Percentiles rank a stretch among this genome's conserved stretches.
Evolutionary conservation across 2,113 vertebrate genomes (phyloP).

Genomic region (Campylorhamphus procurvoides): DNA sequence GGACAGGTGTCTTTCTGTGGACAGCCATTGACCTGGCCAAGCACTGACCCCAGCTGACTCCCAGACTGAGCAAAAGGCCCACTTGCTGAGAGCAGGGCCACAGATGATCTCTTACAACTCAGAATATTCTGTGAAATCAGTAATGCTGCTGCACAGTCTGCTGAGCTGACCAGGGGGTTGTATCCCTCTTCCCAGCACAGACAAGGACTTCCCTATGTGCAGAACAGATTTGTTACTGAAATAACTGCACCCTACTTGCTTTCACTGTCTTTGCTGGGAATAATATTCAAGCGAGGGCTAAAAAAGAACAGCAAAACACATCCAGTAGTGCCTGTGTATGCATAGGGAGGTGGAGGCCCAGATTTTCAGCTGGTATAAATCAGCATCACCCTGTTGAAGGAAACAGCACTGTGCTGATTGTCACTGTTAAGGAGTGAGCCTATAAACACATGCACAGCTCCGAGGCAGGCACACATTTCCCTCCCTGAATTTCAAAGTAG

Average conservation of each 20-base stretch:
- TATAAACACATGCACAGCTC: background rate
- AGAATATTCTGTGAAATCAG: too few species aligned
- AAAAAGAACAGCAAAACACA: accelerated
- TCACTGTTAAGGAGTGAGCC: background rate
- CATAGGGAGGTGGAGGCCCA: background rate
- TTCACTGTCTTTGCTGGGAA: background rate
- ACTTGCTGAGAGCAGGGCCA: background rate
- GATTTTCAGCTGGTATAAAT: background rate
- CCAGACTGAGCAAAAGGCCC: background rate
- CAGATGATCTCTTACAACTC: too few species aligned
- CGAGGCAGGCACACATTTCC: background rate
- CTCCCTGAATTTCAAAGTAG: background rate
- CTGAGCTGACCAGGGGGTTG: background rate
- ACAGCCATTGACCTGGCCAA: background rate
- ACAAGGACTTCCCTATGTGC: background rate
- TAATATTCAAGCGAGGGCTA: background rate
- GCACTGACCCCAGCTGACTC: too few species aligned
- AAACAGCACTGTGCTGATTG: background rate
- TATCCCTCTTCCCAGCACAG: background rate
- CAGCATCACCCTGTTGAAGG: background rate
- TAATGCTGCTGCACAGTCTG: background rate
- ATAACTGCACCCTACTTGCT: background rate
- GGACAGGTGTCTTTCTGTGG: background rate
- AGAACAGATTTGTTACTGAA: background rate
- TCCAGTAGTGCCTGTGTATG: background rate